phyloP scores from a whole-genome alignment of 2,888 invertebrate genomes.

The Strigamia crassipes region DNA sequence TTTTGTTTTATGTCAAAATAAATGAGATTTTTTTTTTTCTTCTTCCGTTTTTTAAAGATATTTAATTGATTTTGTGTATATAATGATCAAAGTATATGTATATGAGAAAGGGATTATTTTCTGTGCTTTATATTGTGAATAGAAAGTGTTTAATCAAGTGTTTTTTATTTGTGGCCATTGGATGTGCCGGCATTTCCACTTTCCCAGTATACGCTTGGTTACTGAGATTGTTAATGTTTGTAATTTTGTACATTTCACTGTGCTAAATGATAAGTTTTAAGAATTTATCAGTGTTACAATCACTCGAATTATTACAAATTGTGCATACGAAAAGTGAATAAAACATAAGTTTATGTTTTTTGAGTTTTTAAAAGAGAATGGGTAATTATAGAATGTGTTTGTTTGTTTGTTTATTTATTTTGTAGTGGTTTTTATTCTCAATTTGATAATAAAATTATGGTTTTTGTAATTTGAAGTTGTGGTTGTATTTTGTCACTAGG shows the following conservation, averaged over 20 bases:
- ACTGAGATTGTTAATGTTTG: neutral
- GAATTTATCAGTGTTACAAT: neutral
- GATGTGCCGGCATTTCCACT: neutral
- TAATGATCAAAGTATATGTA: neutral
- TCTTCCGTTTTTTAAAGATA: neutral
- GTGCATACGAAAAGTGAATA: neutral
- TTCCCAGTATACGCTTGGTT: slow-evolving; percentile 10
- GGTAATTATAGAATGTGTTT: no score
- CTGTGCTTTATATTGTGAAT: neutral
- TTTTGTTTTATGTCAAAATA: no score
- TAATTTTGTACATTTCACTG: slow-evolving; percentile 33
- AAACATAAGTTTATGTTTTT: neutral
- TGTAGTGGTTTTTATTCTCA: no score
- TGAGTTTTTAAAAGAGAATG: no score
- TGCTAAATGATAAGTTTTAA: slow-evolving; percentile 6
- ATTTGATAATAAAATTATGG: no score
- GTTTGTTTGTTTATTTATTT: no score
- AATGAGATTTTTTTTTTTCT: neutral
- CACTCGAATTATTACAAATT: neutral
- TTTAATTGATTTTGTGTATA: neutral
- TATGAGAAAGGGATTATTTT: neutral
- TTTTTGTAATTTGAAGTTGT: no score
- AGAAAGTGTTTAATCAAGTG: neutral
- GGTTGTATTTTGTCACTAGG: no score
- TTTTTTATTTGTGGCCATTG: neutral